These are phyloP conservation scores for Chiloscyllium plagiosum DNA, from an alignment of 2,113 vertebrate species.

Conservation along the genomic window DNA sequence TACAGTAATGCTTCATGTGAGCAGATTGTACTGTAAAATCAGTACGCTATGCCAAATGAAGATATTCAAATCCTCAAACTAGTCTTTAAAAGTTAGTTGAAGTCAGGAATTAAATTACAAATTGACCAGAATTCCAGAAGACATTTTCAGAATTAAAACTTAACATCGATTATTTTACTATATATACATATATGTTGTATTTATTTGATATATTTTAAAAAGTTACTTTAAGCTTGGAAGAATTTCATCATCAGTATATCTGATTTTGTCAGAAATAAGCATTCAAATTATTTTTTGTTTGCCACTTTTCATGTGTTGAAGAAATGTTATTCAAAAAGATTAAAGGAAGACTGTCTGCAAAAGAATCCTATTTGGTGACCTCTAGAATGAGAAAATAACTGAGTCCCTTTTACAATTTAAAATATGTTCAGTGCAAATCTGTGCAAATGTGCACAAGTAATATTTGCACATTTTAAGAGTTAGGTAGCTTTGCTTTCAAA, in stretches of 20 bases:
- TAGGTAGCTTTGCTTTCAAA: background rate
- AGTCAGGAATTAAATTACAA: background rate
- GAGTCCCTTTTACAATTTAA: background rate
- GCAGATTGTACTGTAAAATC: conserved; percentile 8
- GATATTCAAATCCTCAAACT: background rate
- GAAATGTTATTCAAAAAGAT: conserved; percentile 15
- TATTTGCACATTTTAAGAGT: background rate
- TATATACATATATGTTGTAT: too few species aligned
- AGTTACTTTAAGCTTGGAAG: background rate
- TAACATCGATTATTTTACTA: background rate
- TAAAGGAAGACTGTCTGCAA: conserved; percentile 34
- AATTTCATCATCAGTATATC: background rate
- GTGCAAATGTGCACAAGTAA: background rate
- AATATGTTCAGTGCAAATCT: background rate
- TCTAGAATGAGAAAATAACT: background rate
- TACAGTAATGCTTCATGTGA: background rate
- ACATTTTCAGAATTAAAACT: background rate
- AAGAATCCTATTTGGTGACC: background rate
- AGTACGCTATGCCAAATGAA: background rate
- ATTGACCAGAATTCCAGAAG: background rate
- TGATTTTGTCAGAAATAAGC: background rate
- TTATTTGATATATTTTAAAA: too few species aligned
- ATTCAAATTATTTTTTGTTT: background rate
- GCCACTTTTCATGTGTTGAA: background rate
- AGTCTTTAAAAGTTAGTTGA: background rate